These are phyloP conservation scores for Vimba vimba DNA, from an alignment of 2,113 vertebrate genomes.

Conservation along the genomic window DNA sequence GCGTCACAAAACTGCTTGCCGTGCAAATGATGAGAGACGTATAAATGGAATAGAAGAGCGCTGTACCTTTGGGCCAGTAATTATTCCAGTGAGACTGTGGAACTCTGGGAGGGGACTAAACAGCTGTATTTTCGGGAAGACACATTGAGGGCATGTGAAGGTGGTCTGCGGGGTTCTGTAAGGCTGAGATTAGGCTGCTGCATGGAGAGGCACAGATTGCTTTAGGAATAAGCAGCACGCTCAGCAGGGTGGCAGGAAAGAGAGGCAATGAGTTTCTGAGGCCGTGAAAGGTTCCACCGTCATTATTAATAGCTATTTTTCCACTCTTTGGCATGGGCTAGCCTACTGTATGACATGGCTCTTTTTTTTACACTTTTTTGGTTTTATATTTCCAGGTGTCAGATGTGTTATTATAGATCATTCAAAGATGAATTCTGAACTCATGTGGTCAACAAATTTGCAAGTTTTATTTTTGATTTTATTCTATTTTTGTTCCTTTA, in stretches of 20 bases:
- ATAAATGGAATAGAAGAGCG: slow-evolving; percentile 14
- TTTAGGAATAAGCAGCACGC: slow-evolving; percentile 21
- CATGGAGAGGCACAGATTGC: slow-evolving; percentile 1
- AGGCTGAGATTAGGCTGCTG: slow-evolving; percentile 23
- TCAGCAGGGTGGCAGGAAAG: not conserved
- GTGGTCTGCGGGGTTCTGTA: slow-evolving; percentile 30
- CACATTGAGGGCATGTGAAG: slow-evolving; percentile 25
- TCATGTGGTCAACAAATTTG: not conserved
- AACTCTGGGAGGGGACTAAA: slow-evolving; percentile 4
- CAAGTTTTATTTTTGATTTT: not conserved
- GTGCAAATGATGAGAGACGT: slow-evolving; percentile 40
- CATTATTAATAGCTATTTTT: slow-evolving; percentile 2
- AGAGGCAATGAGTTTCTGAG: slow-evolving; percentile 27
- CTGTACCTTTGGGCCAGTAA: slow-evolving; percentile 35
- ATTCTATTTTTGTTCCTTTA: no score
- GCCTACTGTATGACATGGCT: not conserved
- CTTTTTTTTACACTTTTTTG: not conserved
- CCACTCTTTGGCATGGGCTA: not conserved
- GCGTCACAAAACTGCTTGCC: slow-evolving; percentile 39
- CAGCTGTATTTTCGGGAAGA: slow-evolving; percentile 18
- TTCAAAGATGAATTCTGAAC: not conserved
- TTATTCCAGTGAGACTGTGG: slow-evolving; percentile 17
- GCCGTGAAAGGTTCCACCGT: not conserved
- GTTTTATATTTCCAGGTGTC: not conserved
- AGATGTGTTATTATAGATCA: not conserved